These are phyloP conservation scores for Lasiurus borealis DNA, from an alignment of 2,113 vertebrate genomes.

Conservation along the genomic window DNA sequence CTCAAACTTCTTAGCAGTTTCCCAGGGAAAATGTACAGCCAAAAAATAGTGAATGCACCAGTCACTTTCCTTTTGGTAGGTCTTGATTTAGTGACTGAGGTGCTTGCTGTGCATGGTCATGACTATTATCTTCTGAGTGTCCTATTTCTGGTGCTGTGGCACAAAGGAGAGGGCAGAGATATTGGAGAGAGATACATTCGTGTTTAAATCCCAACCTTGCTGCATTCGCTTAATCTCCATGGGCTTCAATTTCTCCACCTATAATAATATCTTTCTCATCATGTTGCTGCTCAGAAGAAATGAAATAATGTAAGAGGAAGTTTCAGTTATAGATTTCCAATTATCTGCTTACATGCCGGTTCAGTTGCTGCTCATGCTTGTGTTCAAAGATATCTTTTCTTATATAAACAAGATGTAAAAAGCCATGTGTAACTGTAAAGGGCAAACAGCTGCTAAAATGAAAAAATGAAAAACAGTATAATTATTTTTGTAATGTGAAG, in stretches of 20 bases:
- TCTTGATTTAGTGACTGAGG: constrained; percentile 18
- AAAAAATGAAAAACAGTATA: background rate
- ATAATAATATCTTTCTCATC: background rate
- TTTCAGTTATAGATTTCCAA: constrained; percentile 1
- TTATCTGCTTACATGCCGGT: background rate
- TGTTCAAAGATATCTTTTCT: background rate
- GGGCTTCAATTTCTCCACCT: background rate
- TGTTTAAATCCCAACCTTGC: background rate
- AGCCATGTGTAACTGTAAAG: background rate
- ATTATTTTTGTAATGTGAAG: constrained; percentile 8
- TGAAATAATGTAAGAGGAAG: background rate
- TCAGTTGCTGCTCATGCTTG: background rate
- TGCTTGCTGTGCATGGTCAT: background rate
- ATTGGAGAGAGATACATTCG: background rate
- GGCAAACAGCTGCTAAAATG: background rate
- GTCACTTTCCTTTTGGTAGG: background rate
- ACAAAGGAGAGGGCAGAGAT: background rate
- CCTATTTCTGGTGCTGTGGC: background rate
- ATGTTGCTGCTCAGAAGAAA: background rate
- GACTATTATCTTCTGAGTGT: background rate
- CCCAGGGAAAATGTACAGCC: background rate
- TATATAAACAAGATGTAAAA: background rate
- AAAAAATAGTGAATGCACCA: background rate
- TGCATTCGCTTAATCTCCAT: background rate
- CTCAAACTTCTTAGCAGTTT: constrained; percentile 50